Evolutionary conservation across 2,113 vertebrate genomes (phyloP).

Genomic region (Synchiropus splendidus): DNA sequence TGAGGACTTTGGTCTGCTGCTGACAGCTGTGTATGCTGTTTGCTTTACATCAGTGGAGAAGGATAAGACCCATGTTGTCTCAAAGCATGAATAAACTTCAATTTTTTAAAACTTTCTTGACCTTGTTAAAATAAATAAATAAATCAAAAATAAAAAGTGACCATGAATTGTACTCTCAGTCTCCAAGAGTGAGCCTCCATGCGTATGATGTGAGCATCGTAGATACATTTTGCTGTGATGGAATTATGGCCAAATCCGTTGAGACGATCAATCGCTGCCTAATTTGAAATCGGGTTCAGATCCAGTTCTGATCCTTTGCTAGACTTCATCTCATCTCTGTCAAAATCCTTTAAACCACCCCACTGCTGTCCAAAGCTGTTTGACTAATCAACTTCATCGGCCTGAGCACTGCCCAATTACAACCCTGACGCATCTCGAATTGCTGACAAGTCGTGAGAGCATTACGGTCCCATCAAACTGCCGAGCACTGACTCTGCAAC

Average conservation of each 20-base stretch:
- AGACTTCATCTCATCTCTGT: constrained; percentile 8
- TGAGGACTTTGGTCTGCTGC: too few species aligned
- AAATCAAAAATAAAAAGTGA: too few species aligned
- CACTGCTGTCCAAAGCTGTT: constrained; percentile 17
- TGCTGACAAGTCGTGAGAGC: constrained; percentile 36
- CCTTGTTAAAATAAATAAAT: too few species aligned
- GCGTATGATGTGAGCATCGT: too few species aligned
- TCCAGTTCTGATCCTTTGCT: constrained; percentile 5
- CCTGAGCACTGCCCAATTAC: constrained; percentile 52
- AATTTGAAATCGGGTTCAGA: background rate
- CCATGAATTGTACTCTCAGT: too few species aligned
- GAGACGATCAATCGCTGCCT: background rate
- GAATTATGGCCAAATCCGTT: too few species aligned
- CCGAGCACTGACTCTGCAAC: constrained; percentile 17
- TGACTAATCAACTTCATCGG: constrained; percentile 54
- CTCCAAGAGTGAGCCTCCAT: too few species aligned
- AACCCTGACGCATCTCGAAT: constrained; percentile 39
- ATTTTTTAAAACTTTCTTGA: too few species aligned
- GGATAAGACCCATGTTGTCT: too few species aligned
- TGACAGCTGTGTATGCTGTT: background rate
- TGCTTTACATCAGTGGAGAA: too few species aligned
- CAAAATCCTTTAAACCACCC: constrained; percentile 10
- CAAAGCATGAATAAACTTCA: too few species aligned
- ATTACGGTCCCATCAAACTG: constrained; percentile 48
- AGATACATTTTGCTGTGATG: too few species aligned